A percentile compares a stretch with the other conserved stretches of the same genome.
Conservation (phyloP, 2,888 invertebrate species). For the Platycnemis pennipes region DNA sequence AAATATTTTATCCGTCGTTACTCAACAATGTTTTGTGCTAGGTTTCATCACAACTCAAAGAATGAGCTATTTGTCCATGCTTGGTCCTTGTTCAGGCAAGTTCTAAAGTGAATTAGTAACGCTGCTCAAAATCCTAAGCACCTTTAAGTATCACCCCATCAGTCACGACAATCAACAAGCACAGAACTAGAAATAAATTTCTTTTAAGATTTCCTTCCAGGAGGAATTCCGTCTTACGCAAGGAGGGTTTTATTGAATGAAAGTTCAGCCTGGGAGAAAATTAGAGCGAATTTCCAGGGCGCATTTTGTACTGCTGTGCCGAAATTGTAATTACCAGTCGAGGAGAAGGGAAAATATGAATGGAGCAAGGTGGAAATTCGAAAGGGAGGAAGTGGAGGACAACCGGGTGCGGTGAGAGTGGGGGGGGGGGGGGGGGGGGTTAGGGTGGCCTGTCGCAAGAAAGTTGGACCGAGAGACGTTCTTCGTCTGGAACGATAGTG, state of each 20-base stretch:
- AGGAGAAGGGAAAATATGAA: neutral
- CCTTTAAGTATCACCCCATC: neutral
- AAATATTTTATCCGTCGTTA: too few relatives aligned
- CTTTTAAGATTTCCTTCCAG: neutral
- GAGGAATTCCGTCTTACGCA: neutral
- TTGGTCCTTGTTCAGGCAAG: too few relatives aligned
- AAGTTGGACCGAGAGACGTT: neutral
- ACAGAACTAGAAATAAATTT: neutral
- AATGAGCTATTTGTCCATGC: too few relatives aligned
- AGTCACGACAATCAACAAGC: neutral
- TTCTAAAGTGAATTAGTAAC: too few relatives aligned
- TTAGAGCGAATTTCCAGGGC: neutral
- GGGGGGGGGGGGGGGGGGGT: neutral
- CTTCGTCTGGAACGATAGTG: neutral
- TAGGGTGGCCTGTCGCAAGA: neutral
- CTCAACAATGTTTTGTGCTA: too few relatives aligned
- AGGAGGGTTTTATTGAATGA: neutral
- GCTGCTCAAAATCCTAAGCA: too few relatives aligned
- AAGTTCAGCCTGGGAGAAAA: neutral
- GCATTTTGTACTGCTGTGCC: neutral
- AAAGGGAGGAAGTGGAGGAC: neutral
- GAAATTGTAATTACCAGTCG: neutral
- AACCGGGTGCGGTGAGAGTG: neutral
- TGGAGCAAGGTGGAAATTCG: neutral
- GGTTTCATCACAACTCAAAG: too few relatives aligned